phyloP scores from a whole-genome alignment of 2,113 vertebrate genomes.

The Typhlomys cinereus region DNA sequence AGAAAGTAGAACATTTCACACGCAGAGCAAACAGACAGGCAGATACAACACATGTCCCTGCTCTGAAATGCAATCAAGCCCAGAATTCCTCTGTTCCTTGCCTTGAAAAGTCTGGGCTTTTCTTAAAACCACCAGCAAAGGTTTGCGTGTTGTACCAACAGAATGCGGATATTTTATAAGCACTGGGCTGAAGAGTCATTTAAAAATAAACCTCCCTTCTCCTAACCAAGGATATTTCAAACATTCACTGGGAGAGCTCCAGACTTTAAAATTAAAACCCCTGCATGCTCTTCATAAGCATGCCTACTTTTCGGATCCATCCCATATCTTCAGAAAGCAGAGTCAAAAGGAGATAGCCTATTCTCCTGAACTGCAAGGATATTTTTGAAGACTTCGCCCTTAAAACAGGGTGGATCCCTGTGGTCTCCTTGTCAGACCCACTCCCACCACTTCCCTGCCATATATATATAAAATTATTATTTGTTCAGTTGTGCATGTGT shows the following conservation, averaged over 20 bases:
- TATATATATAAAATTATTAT: too few species aligned
- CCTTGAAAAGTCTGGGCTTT: constrained; percentile 76
- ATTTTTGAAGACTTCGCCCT: constrained; percentile 36
- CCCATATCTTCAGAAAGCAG: constrained; percentile 19
- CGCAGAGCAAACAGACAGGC: constrained; percentile 64
- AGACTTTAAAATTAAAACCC: neutral
- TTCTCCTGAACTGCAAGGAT: constrained; percentile 10
- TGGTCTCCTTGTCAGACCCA: constrained; percentile 14
- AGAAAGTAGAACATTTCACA: constrained; percentile 19
- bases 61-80: constrained; percentile 77
- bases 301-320: constrained; percentile 14
- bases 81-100: constrained; percentile 81
- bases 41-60: constrained; percentile 79
- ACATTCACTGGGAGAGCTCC: neutral
- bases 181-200: constrained; percentile 52
- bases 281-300: neutral
- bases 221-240: constrained; percentile 36
- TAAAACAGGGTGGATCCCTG: neutral
- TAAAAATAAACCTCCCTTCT: constrained; percentile 50
- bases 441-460: constrained; percentile 53
- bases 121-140: constrained; percentile 69
- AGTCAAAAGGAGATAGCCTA: constrained; percentile 18
- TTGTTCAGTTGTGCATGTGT: too few species aligned
- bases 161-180: constrained; percentile 73
- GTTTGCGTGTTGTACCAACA: constrained; percentile 73